Percentiles rank a stretch among this genome's conserved stretches.
Conservation (phyloP, 2,888 invertebrate genomes). For the Diplolepis rosae region DNA sequence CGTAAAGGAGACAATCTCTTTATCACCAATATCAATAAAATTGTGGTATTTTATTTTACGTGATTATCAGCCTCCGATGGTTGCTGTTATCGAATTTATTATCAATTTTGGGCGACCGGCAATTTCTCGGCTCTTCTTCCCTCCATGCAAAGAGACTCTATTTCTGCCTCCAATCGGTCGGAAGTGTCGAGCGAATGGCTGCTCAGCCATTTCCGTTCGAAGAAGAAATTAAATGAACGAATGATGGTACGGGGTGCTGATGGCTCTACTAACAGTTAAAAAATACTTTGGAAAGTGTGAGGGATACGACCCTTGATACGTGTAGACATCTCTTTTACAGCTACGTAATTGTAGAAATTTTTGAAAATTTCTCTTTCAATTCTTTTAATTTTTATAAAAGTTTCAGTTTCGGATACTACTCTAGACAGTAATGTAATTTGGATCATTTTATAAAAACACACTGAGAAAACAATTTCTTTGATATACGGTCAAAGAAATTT, state of each 20-base stretch:
- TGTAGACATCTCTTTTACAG: constrained; percentile 1
- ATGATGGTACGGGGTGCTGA: constrained; percentile 51
- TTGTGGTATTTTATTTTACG: constrained; percentile 67
- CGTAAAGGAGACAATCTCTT: constrained; percentile 28
- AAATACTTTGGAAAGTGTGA: constrained; percentile 54
- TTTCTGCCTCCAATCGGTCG: constrained; percentile 69
- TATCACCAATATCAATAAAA: constrained; percentile 62
- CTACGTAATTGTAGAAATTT: constrained; percentile 25
- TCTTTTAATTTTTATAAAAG: not conserved
- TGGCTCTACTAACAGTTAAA: constrained; percentile 54
- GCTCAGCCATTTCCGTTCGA: constrained; percentile 72
- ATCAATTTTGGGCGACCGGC: constrained; percentile 71
- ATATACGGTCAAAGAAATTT: no score
- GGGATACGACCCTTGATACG: constrained; percentile 38
- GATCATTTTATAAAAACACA: no score
- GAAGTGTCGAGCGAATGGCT: constrained; percentile 72
- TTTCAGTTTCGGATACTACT: no score
- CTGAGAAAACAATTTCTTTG: no score
- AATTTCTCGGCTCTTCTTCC: constrained; percentile 61
- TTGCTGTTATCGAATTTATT: constrained; percentile 70
- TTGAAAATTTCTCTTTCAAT: constrained; percentile 31
- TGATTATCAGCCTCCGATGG: constrained; percentile 58
- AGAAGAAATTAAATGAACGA: constrained; percentile 63
- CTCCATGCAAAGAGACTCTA: constrained; percentile 61
- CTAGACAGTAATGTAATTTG: no score